Evolutionary conservation across 2,113 vertebrate genomes (phyloP).

Genomic region (Nothobranchius kuhntae): DNA sequence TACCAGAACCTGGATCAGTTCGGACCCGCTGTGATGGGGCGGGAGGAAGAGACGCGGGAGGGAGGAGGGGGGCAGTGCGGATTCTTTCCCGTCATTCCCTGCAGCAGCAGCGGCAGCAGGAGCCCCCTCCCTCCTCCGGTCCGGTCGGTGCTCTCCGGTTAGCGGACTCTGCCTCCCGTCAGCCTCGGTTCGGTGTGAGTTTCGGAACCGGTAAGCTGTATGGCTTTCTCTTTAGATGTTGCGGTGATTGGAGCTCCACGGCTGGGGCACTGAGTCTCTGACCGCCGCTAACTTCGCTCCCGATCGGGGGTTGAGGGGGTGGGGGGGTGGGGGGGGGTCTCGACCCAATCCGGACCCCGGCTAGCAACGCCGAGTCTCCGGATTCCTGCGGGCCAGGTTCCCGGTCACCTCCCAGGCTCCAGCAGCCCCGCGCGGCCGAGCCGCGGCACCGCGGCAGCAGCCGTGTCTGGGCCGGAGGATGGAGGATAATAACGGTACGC

Average conservation of each 20-base stretch:
- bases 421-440: neutral
- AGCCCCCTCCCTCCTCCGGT: neutral
- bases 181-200: slow-evolving; percentile 6
- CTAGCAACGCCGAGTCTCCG: neutral
- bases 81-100: slow-evolving; percentile 70
- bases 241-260: slow-evolving; percentile 27
- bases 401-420: neutral
- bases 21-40: neutral
- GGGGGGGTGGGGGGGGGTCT: neutral
- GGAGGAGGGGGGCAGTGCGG: slow-evolving; percentile 57
- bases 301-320: neutral
- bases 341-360: neutral
- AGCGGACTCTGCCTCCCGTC: slow-evolving; percentile 24
- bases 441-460: slow-evolving; percentile 20
- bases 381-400: neutral
- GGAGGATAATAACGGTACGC: slow-evolving; percentile 64
- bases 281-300: slow-evolving; percentile 30
- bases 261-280: neutral
- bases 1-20: neutral
- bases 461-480: slow-evolving; percentile 41
- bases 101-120: slow-evolving; percentile 58
- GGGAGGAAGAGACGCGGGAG: neutral
- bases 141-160: slow-evolving; percentile 21
- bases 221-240: neutral
- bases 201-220: slow-evolving; percentile 28